Percentiles rank a stretch among this genome's conserved stretches.
Conservation (phyloP, 2,888 invertebrate species). For the Zaprionus obscuricornis region DNA sequence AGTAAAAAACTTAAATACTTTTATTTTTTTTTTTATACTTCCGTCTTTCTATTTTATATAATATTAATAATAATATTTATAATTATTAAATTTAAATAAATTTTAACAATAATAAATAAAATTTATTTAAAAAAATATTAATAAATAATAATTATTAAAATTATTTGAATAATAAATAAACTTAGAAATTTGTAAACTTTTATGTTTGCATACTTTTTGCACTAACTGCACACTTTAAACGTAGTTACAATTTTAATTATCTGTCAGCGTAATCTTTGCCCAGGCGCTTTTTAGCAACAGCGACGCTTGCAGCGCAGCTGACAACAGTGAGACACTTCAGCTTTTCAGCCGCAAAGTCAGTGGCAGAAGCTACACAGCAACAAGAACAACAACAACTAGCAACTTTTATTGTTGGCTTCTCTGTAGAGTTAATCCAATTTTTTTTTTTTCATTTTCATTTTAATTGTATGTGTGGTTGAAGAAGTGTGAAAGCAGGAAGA, state of each 20-base stretch:
- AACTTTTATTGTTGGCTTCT: conserved; percentile 49
- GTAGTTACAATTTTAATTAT: conserved; percentile 76
- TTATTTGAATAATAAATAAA: too few relatives aligned
- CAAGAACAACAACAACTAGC: conserved; percentile 8
- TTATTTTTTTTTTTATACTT: too few relatives aligned
- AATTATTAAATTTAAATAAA: too few relatives aligned
- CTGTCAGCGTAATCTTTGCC: conserved; percentile 75
- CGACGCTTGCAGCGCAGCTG: conserved; percentile 49
- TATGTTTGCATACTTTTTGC: conserved; percentile 29
- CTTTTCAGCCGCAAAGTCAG: conserved; percentile 34
- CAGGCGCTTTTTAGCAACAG: conserved; percentile 35
- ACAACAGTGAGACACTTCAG: conserved; percentile 65
- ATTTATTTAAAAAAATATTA: too few relatives aligned
- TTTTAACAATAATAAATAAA: too few relatives aligned
- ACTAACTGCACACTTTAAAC: conserved; percentile 53
- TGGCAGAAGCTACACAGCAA: not conserved
- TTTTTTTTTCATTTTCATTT: too few relatives aligned
- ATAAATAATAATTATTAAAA: too few relatives aligned
- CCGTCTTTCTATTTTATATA: too few relatives aligned
- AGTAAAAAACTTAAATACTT: too few relatives aligned
- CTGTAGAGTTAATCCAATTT: conserved; percentile 69
- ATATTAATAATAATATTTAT: too few relatives aligned
- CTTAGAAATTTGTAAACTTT: not conserved
- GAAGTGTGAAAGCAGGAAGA: not conserved
- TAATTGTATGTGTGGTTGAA: conserved; percentile 52